Evolutionary conservation across 2,797 vertebrate species (phyloP).

Genomic region (Nannoperca obscura): DNA sequence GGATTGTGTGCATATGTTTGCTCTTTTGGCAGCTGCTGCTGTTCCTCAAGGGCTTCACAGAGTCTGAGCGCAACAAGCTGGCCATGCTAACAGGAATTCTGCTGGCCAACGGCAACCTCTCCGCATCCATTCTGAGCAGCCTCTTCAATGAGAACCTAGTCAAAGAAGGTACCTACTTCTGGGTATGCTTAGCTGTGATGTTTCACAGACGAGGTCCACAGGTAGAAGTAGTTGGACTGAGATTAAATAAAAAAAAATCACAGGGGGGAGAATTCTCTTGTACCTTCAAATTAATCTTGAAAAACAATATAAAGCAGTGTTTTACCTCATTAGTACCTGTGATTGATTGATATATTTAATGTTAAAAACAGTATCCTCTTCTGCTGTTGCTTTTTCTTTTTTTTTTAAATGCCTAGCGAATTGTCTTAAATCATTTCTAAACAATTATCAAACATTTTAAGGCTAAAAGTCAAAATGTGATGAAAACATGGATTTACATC

Average conservation of each 20-base stretch:
- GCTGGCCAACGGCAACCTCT: conserved; percentile 93
- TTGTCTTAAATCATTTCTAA: neutral
- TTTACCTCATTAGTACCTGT: neutral
- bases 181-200: neutral
- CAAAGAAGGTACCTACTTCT: conserved; percentile 90
- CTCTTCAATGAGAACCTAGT: conserved; percentile 98
- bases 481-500: neutral
- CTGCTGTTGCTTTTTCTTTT: neutral
- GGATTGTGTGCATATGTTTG: conserved; percentile 32
- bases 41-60: conserved; percentile 97
- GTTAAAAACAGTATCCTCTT: neutral
- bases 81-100: conserved; percentile 98
- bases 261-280: neutral
- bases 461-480: no score
- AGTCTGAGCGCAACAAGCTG: conserved; percentile 98
- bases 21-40: conserved; percentile 89
- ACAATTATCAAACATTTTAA: neutral
- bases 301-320: neutral
- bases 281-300: neutral
- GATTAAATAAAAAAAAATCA: neutral
- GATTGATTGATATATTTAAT: neutral
- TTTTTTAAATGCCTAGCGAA: neutral
- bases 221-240: conserved; percentile 3
- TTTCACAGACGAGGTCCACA: neutral
- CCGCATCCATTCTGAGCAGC: conserved; percentile 95